phyloP scores from a whole-genome alignment of 2,888 invertebrate species.

The Dryocosmus kuriphilus region DNA sequence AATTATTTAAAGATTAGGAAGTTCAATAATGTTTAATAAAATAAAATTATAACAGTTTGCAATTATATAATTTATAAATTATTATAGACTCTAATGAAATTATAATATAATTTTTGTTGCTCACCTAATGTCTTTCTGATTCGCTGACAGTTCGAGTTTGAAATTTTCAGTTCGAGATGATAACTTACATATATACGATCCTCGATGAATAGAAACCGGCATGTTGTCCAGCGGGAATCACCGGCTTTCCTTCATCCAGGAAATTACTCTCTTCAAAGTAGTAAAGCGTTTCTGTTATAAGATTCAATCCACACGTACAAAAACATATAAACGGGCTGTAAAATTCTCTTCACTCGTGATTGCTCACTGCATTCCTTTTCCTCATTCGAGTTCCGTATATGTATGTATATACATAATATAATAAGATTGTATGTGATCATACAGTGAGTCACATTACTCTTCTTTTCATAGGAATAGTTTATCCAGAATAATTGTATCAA shows the following conservation, averaged over 20 bases:
- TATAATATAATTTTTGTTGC: not conserved
- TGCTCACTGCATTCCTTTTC: too few relatives aligned
- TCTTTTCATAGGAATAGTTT: too few relatives aligned
- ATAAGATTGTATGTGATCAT: too few relatives aligned
- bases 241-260: constrained; percentile 47
- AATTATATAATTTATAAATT: not conserved
- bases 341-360: too few relatives aligned
- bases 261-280: constrained; percentile 41
- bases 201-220: constrained; percentile 46
- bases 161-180: constrained; percentile 11
- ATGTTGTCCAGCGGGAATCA: constrained; percentile 45
- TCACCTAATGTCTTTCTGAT: not conserved
- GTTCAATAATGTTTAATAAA: too few relatives aligned
- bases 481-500: too few relatives aligned
- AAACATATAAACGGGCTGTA: not conserved
- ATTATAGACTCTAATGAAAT: not conserved
- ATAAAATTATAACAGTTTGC: too few relatives aligned
- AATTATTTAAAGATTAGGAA: too few relatives aligned
- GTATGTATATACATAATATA: too few relatives aligned
- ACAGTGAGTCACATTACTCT: too few relatives aligned
- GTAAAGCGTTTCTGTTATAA: not conserved
- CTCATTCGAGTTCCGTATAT: too few relatives aligned
- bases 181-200: constrained; percentile 49
- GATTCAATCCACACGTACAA: not conserved
- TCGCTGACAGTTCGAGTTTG: not conserved